Evolutionary conservation across 1,140 invertebrate genomes (phyloP).

Genomic region (Argopecten irradians): DNA sequence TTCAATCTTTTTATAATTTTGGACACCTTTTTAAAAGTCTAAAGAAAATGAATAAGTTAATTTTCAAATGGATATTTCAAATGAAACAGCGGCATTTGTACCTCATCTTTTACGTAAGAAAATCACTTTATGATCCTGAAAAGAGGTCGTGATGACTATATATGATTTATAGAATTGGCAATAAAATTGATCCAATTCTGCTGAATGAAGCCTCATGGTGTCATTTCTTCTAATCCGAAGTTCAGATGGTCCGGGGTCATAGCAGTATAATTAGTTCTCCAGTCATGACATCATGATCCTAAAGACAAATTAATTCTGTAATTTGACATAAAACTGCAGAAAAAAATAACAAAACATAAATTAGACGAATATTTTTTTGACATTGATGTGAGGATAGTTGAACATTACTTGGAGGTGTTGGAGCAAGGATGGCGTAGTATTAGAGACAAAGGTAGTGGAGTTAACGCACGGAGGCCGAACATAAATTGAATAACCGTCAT

Average conservation of each 20-base stretch:
- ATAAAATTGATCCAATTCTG: not conserved
- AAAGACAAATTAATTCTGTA: not conserved
- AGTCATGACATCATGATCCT: not conserved
- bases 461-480: not conserved
- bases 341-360: conserved; percentile 10
- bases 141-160: not conserved
- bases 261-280: not conserved
- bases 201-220: not conserved
- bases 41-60: too few relatives aligned
- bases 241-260: not conserved
- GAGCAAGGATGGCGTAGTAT: not conserved
- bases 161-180: not conserved
- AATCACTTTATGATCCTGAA: not conserved
- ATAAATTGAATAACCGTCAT: not conserved
- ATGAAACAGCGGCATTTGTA: too few relatives aligned
- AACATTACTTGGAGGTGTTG: not conserved
- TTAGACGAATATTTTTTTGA: conserved; percentile 16
- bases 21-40: too few relatives aligned
- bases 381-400: conserved; percentile 7
- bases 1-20: too few relatives aligned
- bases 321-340: not conserved
- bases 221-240: not conserved
- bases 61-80: too few relatives aligned
- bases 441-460: not conserved
- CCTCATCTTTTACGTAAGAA: too few relatives aligned